Base-by-base conservation (phyloP, 2,113 vertebrate species). In the Notothenia coriiceps region DNA sequence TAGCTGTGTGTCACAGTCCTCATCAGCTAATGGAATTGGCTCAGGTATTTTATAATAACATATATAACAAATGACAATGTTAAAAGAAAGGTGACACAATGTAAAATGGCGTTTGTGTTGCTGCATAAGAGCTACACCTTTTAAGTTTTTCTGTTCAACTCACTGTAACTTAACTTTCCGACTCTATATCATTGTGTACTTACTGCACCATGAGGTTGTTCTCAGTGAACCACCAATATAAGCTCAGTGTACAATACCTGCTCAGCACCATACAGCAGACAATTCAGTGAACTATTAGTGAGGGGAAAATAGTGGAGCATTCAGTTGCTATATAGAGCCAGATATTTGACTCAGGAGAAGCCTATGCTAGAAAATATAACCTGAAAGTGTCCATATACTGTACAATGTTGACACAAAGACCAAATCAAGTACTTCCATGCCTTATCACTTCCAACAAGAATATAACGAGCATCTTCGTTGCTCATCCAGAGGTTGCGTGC, bases 401-500 rank as follows among this genome's bases (percentile, higher is more conserved):
- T 29, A 29, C 29, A 29, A 29, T 29, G 29, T 29, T 29, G 29
- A 29, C 29, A 3, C 29, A 29, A 29, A 29, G 29, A 29, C 29
- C 29, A 29, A 29, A 29, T 3, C 3, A 29, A 4, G 29, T 29
- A 4, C 29, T 29, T 29, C 29, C 29, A 29, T 29, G 29, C 29
- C 29, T 29, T 29, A 29, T 29, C 29, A 29, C 29, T 29, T 29
- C 29, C 29, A 29, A 20, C 15, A 70, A 72, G 22, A 40, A 12
- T 57, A 65, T 70, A 60, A 33, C 10, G 43, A 65, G 20, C 13
- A 14, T 71, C 29, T 71, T 40, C 18, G 46, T 49, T 15, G 54
- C 15, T 77, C 20, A 68, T 73, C 51, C 29, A 55, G 60, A 65
- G 51, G 77, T 46, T 74, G 22, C 13, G 5, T 56, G 44, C 51